A percentile compares a stretch with the other conserved stretches of the same genome.
Conservation (phyloP, 2,797 vertebrate genomes). For the Brachyalestes nurse region DNA sequence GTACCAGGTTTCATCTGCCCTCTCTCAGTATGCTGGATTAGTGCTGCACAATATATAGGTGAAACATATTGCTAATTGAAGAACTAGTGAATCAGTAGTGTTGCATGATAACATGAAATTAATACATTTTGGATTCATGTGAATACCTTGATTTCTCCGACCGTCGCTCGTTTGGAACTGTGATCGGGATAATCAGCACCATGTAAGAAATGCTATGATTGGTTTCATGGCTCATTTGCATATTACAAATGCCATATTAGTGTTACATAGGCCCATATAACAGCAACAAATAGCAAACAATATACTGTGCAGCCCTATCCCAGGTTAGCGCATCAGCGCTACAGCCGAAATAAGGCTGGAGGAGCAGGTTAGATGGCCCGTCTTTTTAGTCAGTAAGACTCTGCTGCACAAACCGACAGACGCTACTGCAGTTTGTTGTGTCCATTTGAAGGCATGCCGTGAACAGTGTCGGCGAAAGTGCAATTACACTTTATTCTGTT, state of each 20-base stretch:
- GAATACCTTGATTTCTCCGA: neutral
- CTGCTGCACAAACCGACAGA: constrained; percentile 51
- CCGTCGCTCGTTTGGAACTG: neutral
- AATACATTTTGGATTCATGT: too few relatives aligned
- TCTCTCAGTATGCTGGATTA: neutral
- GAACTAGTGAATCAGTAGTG: neutral
- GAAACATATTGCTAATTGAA: neutral
- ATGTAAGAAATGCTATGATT: neutral
- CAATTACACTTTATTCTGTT: constrained; percentile 75
- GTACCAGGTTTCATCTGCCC: constrained; percentile 19
- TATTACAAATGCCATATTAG: neutral
- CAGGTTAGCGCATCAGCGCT: neutral
- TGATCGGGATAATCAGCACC: neutral
- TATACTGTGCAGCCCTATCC: neutral
- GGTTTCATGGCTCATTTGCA: neutral
- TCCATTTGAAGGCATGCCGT: constrained; percentile 62
- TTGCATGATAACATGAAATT: neutral
- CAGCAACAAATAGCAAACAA: neutral
- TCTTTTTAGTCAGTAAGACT: constrained; percentile 47
- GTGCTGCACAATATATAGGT: neutral
- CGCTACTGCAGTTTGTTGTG: constrained; percentile 65
- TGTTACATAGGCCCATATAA: neutral
- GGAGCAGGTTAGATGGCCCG: constrained; percentile 5
- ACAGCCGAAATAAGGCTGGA: constrained; percentile 10
- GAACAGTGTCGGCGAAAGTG: constrained; percentile 73